Evolutionary conservation across 2,888 invertebrate genomes (phyloP), one percentile per base, ranked within the genome.

Genomic region (Rotaria socialis): DNA sequence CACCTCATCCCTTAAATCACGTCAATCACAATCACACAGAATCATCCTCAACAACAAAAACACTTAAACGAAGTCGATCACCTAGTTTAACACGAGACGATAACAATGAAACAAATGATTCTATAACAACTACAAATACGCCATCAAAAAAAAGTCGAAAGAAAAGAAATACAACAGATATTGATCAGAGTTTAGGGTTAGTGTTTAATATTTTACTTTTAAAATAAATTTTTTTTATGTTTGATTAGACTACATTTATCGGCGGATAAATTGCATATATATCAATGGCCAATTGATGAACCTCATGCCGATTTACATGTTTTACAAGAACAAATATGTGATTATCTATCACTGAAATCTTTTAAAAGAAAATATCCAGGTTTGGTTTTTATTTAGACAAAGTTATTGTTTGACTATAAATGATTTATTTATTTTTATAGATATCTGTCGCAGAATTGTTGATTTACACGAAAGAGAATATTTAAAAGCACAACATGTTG

Each of bases 261-360:
- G 41, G 96, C 96, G 27, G 95, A 95, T 86, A 95, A 95, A 90
- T 93, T 97, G 86, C 95, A 95, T 87, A 97, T 97, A 91, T 97
- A 97, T 90, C 95, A 94, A 89, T 97, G 97, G 97, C 95, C 95
- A 10, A 93, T 93, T 52, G 93, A 90, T 87, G 93, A 91, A 88
- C 89, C 89, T n/a, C 88, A 88, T 85, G 94, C 94, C 85, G 95
- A 96, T 89, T 94, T 95, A 85, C 96, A 94, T 92, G 95, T 97
- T 95, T 94, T 97, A 87, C 96, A 98, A 91, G 98, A 98, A 91
- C 98, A 95, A 91, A 95, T 98, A 88, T 95, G 96, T 0, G 95
- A 96, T 90, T 97, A 95, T 92, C 93, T 99, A 88, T 95, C 95
- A 67, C 95, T 98, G 58, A 97, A 96, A 90, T 96, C 97, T 87